A percentile compares a stretch with the other conserved stretches of the same genome.
Evolutionary conservation across 2,113 vertebrate genomes (phyloP).

Genomic region (Etheostoma spectabile): DNA sequence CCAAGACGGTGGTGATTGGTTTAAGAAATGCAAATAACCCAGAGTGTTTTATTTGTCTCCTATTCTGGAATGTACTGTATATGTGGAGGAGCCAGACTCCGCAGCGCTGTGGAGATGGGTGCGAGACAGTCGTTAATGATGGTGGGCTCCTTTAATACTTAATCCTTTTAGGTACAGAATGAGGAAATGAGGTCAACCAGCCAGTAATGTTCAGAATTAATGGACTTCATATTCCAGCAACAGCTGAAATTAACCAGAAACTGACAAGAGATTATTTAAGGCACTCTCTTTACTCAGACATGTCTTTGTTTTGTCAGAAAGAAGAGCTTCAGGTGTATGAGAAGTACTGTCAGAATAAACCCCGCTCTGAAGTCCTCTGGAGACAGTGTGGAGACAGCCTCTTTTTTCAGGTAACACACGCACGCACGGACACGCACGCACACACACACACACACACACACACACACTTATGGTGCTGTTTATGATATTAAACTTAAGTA

Average conservation of each 20-base stretch:
- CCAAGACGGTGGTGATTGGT: too few species aligned
- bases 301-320: slow-evolving; percentile 85
- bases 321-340: slow-evolving; percentile 96
- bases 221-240: neutral
- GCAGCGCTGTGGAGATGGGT: neutral
- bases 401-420: slow-evolving; percentile 89
- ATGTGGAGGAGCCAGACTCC: too few species aligned
- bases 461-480: too few species aligned
- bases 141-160: neutral
- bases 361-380: slow-evolving; percentile 93
- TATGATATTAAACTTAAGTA: too few species aligned
- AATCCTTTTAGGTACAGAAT: neutral
- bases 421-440: slow-evolving; percentile 8
- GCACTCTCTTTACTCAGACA: neutral
- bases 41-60: too few species aligned
- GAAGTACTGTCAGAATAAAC: slow-evolving; percentile 97
- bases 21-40: too few species aligned
- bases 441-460: neutral
- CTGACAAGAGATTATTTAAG: neutral
- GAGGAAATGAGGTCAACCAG: neutral
- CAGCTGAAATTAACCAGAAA: neutral
- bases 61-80: too few species aligned
- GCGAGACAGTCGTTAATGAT: neutral
- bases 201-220: neutral
- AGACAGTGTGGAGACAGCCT: slow-evolving; percentile 93